Base-by-base conservation (phyloP, 2,888 invertebrate species). In the Melieria omissa region DNA sequence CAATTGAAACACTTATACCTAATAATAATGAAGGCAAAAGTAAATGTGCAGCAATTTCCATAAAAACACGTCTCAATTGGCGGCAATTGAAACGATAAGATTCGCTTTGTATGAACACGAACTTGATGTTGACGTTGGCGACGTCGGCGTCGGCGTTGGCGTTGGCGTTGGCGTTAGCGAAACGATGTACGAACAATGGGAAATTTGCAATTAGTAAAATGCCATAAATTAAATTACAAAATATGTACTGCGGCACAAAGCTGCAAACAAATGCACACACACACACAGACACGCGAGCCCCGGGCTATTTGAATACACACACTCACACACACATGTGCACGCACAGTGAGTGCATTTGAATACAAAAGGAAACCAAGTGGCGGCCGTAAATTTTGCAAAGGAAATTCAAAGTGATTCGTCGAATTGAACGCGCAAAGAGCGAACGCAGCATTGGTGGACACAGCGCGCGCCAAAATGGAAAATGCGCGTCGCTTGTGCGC, bases 221-320 rank as follows among this genome's bases (percentile, higher is more conserved):
- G 65, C 44, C 54, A 65, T 65, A 65, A 65, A 65, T 65, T 64
- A 64, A 49, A 64, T 64, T 64, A 64, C 49, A 64, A 64, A 63
- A 16, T 16, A 41, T 42, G 57, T 55, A 55, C 65, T 55, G 65
- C 54, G 54, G 29, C 63, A 47, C 49, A 54, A 45, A 61, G 65
- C 69, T 67, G 42, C 42, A 57, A 72, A 64, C 72, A 69, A 71
- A 74, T 71, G 69, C 63, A 47, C 58, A 63, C 65, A 70, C 58
- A 46, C 5, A 68, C 47, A 58, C 44, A 44, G n/a, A 9, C 41
- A 41, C 44, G 47, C 55, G 55, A 45, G 46, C 69, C 55, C 61
- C 55, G 41, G 61, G 29, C 29, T 29, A 29, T 29, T 29, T 57
- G 29, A 46, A 14, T 29, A 42, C 10, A 12, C 55, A 1, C 9